Percentiles rank a stretch among this genome's conserved stretches.
phyloP scores from a whole-genome alignment of 2,113 vertebrate species.

The Cheirogaleus medius region DNA sequence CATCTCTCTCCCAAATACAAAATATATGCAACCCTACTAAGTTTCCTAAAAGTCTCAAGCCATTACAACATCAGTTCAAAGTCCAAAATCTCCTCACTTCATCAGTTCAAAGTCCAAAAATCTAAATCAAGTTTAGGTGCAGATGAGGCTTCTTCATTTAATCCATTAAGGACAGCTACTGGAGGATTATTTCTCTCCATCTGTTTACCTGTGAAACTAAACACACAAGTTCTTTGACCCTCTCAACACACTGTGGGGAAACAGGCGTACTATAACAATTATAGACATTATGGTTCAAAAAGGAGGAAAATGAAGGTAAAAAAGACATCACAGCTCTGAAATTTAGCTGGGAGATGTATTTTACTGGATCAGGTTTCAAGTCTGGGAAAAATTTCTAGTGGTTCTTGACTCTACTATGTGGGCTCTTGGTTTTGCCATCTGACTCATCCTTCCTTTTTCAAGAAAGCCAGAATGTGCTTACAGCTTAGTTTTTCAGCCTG shows the following conservation, averaged over 20 bases:
- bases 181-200: background rate
- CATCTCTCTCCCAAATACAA: background rate
- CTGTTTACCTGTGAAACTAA: background rate
- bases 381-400: background rate
- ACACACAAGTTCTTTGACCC: background rate
- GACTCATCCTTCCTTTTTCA: background rate
- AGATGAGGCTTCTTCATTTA: background rate
- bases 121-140: conserved; percentile 12
- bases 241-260: background rate
- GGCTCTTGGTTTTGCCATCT: background rate
- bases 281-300: background rate
- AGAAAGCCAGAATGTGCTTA: background rate
- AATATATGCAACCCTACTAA: background rate
- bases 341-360: background rate
- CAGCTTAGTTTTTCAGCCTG: background rate
- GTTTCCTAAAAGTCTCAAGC: background rate
- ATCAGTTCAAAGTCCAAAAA: background rate
- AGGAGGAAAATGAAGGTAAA: background rate
- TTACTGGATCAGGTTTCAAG: background rate
- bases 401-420: background rate
- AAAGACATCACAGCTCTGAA: background rate
- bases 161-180: background rate
- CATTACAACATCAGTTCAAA: background rate
- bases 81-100: background rate
- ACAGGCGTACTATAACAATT: background rate